Percentiles rank a stretch among this genome's conserved stretches.
These are phyloP conservation scores for Edolisoma coerulescens DNA, from an alignment of 2,113 vertebrate genomes.

Conservation along the genomic window DNA sequence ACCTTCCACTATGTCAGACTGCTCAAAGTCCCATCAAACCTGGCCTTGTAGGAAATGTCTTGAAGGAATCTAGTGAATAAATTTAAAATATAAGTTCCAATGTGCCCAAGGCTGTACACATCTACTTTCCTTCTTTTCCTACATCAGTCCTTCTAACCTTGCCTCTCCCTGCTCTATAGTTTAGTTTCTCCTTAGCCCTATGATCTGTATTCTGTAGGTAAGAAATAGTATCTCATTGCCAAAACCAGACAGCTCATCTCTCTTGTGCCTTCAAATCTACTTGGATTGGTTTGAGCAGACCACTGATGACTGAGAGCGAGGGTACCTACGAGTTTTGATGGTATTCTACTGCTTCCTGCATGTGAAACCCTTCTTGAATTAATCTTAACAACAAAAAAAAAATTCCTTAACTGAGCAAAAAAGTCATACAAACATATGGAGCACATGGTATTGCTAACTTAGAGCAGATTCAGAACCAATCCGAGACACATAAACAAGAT, in stretches of 20 bases:
- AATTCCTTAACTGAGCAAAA: not conserved
- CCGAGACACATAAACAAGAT: not conserved
- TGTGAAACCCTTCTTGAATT: not conserved
- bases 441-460: not conserved
- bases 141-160: not conserved
- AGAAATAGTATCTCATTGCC: not conserved
- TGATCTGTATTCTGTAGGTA: not conserved
- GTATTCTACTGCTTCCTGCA: not conserved
- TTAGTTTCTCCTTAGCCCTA: not conserved
- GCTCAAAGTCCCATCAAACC: not conserved
- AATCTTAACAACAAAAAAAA: not conserved
- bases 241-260: not conserved
- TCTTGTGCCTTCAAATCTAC: not conserved
- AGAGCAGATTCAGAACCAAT: constrained; percentile 8
- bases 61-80: not conserved
- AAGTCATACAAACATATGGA: not conserved
- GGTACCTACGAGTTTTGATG: not conserved
- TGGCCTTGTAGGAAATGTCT: not conserved
- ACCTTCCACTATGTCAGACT: not conserved
- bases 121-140: not conserved
- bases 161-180: not conserved
- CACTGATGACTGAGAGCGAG: not conserved
- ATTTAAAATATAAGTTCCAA: not conserved
- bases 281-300: not conserved
- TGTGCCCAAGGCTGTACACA: not conserved